A percentile compares a stretch with the other conserved stretches of the same genome.
Conservation (phyloP, 2,113 vertebrate genomes). For the Bufo bufo region DNA sequence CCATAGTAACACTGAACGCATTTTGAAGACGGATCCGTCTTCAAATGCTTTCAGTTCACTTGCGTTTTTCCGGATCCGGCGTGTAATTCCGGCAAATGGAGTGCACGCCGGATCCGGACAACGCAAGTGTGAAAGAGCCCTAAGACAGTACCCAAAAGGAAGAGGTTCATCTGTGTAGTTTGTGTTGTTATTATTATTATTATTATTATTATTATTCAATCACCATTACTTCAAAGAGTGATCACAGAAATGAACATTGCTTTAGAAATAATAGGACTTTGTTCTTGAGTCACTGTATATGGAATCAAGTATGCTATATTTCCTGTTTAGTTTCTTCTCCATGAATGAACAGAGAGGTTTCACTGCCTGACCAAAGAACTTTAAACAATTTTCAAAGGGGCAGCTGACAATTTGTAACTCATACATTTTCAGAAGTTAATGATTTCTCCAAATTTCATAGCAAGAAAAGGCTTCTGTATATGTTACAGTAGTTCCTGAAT, state of each 20-base stretch:
- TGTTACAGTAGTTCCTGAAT: background rate
- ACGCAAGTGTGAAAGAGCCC: too few relatives aligned
- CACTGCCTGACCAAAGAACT: slow-evolving; percentile 26
- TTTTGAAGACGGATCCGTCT: too few relatives aligned
- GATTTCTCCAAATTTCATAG: slow-evolving; percentile 61
- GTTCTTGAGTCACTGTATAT: background rate
- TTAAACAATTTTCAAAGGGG: slow-evolving; percentile 48
- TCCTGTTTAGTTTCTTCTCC: slow-evolving; percentile 22
- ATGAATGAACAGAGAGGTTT: slow-evolving; percentile 21
- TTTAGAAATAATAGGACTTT: background rate
- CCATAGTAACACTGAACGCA: too few relatives aligned
- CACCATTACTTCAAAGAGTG: background rate
- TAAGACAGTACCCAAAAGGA: too few relatives aligned
- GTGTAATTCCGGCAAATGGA: too few relatives aligned
- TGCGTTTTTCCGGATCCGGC: too few relatives aligned
- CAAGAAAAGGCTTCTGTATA: slow-evolving; percentile 62
- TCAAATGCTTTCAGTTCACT: too few relatives aligned
- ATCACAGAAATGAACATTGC: background rate
- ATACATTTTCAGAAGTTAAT: slow-evolving; percentile 56
- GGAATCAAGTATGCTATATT: slow-evolving; percentile 53
- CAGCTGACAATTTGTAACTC: slow-evolving; percentile 60
- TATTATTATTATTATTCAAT: too few relatives aligned
- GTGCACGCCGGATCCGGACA: too few relatives aligned
- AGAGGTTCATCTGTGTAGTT: too few relatives aligned
- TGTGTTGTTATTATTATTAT: too few relatives aligned